Evolutionary conservation across 2,797 vertebrate species (phyloP), one percentile per base, ranked within the genome.

Genomic region (Ataeniobius toweri): DNA sequence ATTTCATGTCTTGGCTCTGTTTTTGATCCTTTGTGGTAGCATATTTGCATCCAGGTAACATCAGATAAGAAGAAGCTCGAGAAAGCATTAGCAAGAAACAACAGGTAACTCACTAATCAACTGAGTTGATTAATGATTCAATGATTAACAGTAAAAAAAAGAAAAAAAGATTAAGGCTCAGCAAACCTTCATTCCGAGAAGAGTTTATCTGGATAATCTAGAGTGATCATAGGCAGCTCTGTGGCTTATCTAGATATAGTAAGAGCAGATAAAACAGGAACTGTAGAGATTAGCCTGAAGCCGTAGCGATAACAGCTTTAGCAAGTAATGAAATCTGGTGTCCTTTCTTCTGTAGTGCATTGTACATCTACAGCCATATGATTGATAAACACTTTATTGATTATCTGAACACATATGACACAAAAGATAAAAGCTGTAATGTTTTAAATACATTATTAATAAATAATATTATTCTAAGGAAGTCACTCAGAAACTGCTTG

Each of bases 1-100:
- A 2, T 76, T 82, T 77, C 13, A 9, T 71, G 22, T 56, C n/a
- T 0, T 20, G 48, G 75, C 80, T 58, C 46, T 6, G 9, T 69
- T 48, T 80, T 12, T 1, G 48, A 31, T 73, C 0, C 36, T 71
- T 70, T 69, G 10, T 65, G 13, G 36, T 0, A 2, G 1, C 28
- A 13, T 2, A 31, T 22, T 28, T 6, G 31, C 24, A 10, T 63
- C 22, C 41, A 28, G 13, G 31, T 75, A 22, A 75, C 3, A 24
- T 75, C 7, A 51, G 31, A 3, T 24, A 20, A 39, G 26, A 26
- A 26, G 24, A 58, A 58, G 24, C n/a, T 20, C 20, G 16, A 20
- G 2, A 20, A 18, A 65, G 6, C 26, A 41, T 41, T 20, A 67
- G 20, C 39, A 24, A 58, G 56, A 55, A 58, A 58, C 3, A 26